Base-by-base conservation (phyloP, 2,888 invertebrate genomes). In the Julus scanicus region DNA sequence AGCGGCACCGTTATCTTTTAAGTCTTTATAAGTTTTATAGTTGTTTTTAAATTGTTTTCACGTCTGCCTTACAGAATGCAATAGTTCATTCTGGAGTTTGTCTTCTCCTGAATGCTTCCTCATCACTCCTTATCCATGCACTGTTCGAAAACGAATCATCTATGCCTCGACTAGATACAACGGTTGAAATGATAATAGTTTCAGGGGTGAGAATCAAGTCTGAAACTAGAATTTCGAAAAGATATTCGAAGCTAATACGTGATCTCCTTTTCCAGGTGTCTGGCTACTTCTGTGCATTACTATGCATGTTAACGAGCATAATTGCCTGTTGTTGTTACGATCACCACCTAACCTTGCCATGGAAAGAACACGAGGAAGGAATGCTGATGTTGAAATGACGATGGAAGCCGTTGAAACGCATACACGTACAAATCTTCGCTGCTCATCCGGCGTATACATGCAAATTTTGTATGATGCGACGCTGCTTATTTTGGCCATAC, bases 251-350 rank as follows among this genome's bases (percentile, higher is more conserved):
- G 17, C 63, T 63, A n/a, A 63, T 63, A 6, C 17, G n/a, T 63
- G n/a, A 63, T 63, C n/a, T 17, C 17, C 44, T 84, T 84, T 84
- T 44, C 6, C 44, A 84, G 88, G 88, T 88, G 15, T 88, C 88
- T 2, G 87, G 87, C 29, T 83, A 80, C 40, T 87, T 87, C 83
- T 29, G 87, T 20, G 87, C 87, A 20, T 48, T 87, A 15, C 71
- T 87, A n/a, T 87, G 87, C 44, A 44, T 83, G 83, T 13, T 87
- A 48, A 20, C 44, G 20, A 87, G 80, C 44, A 37, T 83, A 37
- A 88, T 88, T 11, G 80, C 83, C 37, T 88, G 88, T 84, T 88
- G 88, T 48, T 88, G 88, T 49, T 88, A 88, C 48, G 84, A 88
- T 84, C 88, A 88, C 48, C 88, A 88, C 29, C 63, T 88, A 29